Evolutionary conservation across 2,113 vertebrate species (phyloP).

Genomic region (Ctenodactylus gundi): DNA sequence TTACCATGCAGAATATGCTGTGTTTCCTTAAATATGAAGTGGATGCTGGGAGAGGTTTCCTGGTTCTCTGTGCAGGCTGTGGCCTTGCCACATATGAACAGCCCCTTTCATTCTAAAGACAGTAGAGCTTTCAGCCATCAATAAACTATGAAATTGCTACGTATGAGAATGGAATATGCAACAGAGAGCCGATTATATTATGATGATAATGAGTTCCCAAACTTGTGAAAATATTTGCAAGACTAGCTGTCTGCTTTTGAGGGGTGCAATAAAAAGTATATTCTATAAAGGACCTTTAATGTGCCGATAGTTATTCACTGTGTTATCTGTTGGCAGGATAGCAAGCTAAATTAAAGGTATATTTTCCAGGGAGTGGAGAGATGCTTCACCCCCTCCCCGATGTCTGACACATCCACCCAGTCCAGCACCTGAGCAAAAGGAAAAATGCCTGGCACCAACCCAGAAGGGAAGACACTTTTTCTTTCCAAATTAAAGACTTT

Average conservation of each 20-base stretch:
- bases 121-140: neutral
- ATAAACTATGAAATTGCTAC: neutral
- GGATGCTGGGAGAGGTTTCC: neutral
- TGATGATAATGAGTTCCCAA: neutral
- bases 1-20: conserved; percentile 23
- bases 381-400: no score
- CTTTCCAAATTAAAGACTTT: no score
- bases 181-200: neutral
- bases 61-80: neutral
- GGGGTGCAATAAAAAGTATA: neutral
- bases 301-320: neutral
- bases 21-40: conserved; percentile 45
- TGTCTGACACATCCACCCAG: no score
- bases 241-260: neutral
- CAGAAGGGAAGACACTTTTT: no score
- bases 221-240: conserved; percentile 39
- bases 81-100: neutral
- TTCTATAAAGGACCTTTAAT: conserved; percentile 19
- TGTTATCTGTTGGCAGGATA: no score
- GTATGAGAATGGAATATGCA: conserved; percentile 4
- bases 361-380: no score
- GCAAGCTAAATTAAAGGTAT: no score
- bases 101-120: neutral
- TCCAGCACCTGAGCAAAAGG: no score
- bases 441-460: no score